Evolutionary conservation across 2,797 vertebrate genomes (phyloP), one percentile per base, ranked within the genome.

Genomic region (Argya squamiceps): DNA sequence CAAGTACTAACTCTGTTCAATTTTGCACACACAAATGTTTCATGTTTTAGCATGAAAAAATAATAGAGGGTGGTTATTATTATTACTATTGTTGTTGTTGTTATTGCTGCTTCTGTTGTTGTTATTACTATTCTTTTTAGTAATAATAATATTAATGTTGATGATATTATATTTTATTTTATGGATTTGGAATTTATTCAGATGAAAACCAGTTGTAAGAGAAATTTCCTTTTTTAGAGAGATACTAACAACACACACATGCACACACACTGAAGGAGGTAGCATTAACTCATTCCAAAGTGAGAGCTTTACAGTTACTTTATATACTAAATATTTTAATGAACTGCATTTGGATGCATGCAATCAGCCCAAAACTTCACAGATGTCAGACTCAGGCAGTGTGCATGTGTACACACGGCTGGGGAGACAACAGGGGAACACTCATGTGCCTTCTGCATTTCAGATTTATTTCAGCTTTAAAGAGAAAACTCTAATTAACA

Each of bases 381-480:
- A 77, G 44, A 23, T 27, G 4, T 55, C 41, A 32, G 32, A 21
- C 9, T 21, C 2, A 0, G 34, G 18, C 59, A 80, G 36, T 21
- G 10, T 65, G 34, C 29, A 11, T 0, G 1, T n/a, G 18, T 0
- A 0, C 34, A 24, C 8, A 2, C 21, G 34, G 11, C 29, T 30
- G 59, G 4, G 12, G 14, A 64, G 13, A 24, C 0, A 0, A 21
- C 0, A 0, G 13, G 19, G n/a, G 29, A 13, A 80, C 26, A 20
- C 32, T 18, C 5, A 0, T 6, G 8, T 27, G 11, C 53, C 41
- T 87, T 68, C 27, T 70, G 44, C 11, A 0, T 43, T 50, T 75
- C 65, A 49, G 41, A 49, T 68, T 75, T 50, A 29, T 53, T 87
- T 71, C 9, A 5, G 41, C n/a, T 87, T 89, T 68, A 46, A 75